Evolutionary conservation across 2,113 vertebrate species (phyloP).

Genomic region (Pachypanchax playfairii): DNA sequence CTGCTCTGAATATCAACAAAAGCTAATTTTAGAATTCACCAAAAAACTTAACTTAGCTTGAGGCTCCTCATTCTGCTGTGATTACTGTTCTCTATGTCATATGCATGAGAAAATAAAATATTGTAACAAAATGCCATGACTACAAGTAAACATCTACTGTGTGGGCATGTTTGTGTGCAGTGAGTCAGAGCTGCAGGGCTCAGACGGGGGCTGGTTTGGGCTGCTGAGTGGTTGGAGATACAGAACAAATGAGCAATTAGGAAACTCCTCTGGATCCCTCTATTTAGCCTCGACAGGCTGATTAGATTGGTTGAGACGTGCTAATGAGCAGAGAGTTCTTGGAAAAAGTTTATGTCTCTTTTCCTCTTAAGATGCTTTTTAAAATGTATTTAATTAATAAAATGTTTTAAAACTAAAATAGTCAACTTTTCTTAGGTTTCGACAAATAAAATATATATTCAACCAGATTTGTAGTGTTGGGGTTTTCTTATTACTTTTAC

Average conservation of each 20-base stretch:
- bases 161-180: conserved; percentile 71
- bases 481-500: too few species aligned
- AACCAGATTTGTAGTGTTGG: too few species aligned
- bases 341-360: conserved; percentile 48
- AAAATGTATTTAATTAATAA: too few species aligned
- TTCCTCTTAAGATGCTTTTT: too few species aligned
- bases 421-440: too few species aligned
- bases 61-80: conserved; percentile 42
- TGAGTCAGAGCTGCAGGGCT: conserved; percentile 56
- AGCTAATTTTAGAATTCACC: conserved; percentile 26
- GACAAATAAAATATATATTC: too few species aligned
- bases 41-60: conserved; percentile 35
- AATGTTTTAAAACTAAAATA: too few species aligned
- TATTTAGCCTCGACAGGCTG: conserved; percentile 70
- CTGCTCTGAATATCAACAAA: conserved; percentile 10
- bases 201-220: conserved; percentile 52
- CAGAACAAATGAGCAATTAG: conserved; percentile 75
- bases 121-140: conserved; percentile 76
- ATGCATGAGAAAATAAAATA: conserved; percentile 66
- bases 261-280: conserved; percentile 56
- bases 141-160: conserved; percentile 75
- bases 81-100: conserved; percentile 70
- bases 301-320: conserved; percentile 80
- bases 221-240: conserved; percentile 64
- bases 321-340: conserved; percentile 70